These are phyloP conservation scores for Slavum lentiscoides DNA, from an alignment of 2,888 invertebrate genomes.

Conservation along the genomic window DNA sequence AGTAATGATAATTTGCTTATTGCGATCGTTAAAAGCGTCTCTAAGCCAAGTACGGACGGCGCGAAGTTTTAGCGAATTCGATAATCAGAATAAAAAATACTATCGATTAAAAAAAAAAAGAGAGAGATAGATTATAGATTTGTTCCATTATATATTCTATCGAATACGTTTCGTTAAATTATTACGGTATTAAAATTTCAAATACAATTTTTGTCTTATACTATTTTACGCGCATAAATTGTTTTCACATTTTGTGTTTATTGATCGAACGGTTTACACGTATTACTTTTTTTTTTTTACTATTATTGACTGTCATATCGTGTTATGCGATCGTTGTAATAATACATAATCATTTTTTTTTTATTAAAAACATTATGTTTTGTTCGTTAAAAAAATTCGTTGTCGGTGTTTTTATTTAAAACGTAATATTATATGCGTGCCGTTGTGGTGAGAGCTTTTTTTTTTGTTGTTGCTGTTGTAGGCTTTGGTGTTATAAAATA, in stretches of 20 bases:
- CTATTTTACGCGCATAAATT: conserved; percentile 14
- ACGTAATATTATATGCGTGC: conserved; percentile 25
- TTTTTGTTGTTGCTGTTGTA: too few relatives aligned
- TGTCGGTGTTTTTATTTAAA: conserved; percentile 28
- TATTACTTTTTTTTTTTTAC: neutral
- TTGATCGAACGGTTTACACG: neutral
- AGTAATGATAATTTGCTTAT: neutral
- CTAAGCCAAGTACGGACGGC: too few relatives aligned
- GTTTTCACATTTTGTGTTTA: neutral
- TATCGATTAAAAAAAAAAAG: too few relatives aligned
- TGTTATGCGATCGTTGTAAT: conserved; percentile 22
- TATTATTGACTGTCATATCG: conserved; percentile 6
- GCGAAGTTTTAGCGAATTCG: too few relatives aligned
- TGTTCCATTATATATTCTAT: neutral
- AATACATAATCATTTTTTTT: conserved; percentile 12
- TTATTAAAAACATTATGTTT: conserved; percentile 23
- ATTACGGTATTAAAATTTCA: neutral
- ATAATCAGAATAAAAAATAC: too few relatives aligned
- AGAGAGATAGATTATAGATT: too few relatives aligned
- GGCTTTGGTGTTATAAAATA: conserved; percentile 44
- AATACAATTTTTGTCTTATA: conserved; percentile 13
- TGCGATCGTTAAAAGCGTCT: too few relatives aligned
- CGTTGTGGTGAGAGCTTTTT: conserved; percentile 41
- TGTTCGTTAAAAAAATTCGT: conserved; percentile 20
- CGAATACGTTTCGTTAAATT: neutral